Evolutionary conservation across 2,113 vertebrate genomes (phyloP).

Genomic region (Lota lota): DNA sequence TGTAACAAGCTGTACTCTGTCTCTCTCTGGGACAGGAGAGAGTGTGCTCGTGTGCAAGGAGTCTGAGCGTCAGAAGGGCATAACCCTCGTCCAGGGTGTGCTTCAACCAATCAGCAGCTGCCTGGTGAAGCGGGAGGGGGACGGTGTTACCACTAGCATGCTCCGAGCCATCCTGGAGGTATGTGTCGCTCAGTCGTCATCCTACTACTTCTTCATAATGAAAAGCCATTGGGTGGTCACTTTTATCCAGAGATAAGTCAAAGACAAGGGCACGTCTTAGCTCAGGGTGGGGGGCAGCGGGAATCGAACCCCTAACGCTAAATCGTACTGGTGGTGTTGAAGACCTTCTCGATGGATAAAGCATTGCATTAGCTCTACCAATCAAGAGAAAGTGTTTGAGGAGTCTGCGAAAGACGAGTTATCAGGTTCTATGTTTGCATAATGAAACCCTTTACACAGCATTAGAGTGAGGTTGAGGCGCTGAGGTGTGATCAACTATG

Average conservation of each 20-base stretch:
- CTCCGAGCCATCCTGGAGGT: constrained; percentile 95
- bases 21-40: constrained; percentile 77
- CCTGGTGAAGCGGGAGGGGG: constrained; percentile 81
- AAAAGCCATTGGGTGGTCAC: too few relatives aligned
- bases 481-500: too few relatives aligned
- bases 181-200: neutral
- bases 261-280: neutral
- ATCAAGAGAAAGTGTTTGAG: too few relatives aligned
- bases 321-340: too few relatives aligned
- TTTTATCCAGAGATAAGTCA: neutral
- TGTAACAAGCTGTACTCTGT: neutral
- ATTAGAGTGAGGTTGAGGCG: too few relatives aligned
- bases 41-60: constrained; percentile 94
- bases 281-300: too few relatives aligned
- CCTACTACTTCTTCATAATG: neutral
- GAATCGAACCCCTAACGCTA: too few relatives aligned
- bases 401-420: too few relatives aligned
- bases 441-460: too few relatives aligned
- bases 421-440: too few relatives aligned
- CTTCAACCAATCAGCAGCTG: constrained; percentile 90
- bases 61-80: constrained; percentile 85
- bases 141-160: constrained; percentile 87
- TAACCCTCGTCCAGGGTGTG: constrained; percentile 81
- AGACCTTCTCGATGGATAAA: too few relatives aligned
- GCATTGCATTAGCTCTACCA: too few relatives aligned